Evolutionary conservation across 2,888 invertebrate species (phyloP), one percentile per base, ranked within the genome.

Genomic region (Himalopsyche japonica): DNA sequence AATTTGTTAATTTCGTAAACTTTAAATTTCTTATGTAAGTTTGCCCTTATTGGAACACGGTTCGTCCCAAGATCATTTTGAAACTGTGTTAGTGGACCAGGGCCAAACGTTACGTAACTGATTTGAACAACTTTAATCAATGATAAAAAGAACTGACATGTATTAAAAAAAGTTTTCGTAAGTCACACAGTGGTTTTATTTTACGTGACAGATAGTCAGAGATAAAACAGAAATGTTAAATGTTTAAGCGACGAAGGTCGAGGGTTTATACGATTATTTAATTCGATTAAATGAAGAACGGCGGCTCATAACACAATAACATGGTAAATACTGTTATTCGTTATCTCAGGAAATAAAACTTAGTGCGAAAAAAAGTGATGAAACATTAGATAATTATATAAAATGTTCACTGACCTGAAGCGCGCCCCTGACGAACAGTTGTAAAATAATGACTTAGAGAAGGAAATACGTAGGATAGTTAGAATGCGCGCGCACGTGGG

Each of bases 91-190:
- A 84, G 43, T 83, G 84, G 85, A 82, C 43, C 85, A 85, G 77
- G 83, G 85, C 80, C 85, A 85, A 82, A 30, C 24, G 80, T 85
- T 85, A 85, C 85, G 80, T 85, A 85, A 85, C 47, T 78, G 37
- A 15, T 32, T 18, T 18, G 3, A 48, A 49, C 12, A n/a, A 34
- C 47, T 79, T n/a, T 30, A 27, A 30, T 24, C 43, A 47, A 48
- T 47, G 24, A 27, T 27, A 47, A 27, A 48, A 79, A 24, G n/a
- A 20, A n/a, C 20, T 57, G 6, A 20, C 37, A 20, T 70, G 15
- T 8, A 20, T 20, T 57, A 64, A 37, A 49, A 49, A 64, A 34
- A 49, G 43, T 37, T 24, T 24, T 12, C 24, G 27, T 27, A 70
- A 5, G 27, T 27, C 27, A 70, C 4, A 20, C 15, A 27, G 24